Percentiles rank a stretch among this genome's conserved stretches.
These are phyloP conservation scores for Stegastes partitus DNA, from an alignment of 2,113 vertebrate genomes.

Conservation along the genomic window DNA sequence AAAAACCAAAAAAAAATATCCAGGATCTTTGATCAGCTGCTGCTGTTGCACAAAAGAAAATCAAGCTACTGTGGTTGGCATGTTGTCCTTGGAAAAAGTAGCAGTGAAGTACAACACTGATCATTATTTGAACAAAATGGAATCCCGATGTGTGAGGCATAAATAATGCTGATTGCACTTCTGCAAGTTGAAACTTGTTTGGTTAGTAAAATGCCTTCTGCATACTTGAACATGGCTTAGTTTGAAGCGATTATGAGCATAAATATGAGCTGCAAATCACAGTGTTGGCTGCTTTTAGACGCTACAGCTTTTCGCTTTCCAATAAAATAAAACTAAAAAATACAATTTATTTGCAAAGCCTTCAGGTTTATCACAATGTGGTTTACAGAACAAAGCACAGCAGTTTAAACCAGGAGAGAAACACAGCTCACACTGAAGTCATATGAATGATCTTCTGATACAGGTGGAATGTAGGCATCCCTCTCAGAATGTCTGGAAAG, in stretches of 20 bases:
- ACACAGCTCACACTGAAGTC: not conserved
- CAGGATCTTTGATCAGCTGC: not conserved
- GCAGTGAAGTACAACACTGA: not conserved
- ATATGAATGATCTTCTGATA: too few species aligned
- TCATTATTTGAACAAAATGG: not conserved
- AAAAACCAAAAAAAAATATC: not conserved
- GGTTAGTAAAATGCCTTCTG: conserved; percentile 17
- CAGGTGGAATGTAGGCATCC: too few species aligned
- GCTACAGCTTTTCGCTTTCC: conserved; percentile 26
- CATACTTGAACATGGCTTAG: conserved; percentile 30
- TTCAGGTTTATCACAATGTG: conserved; percentile 35
- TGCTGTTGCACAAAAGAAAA: not conserved
- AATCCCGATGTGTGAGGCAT: not conserved
- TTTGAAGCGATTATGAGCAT: conserved; percentile 55
- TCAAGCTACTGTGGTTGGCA: not conserved
- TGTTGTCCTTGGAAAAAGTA: not conserved
- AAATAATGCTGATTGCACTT: conserved; percentile 13
- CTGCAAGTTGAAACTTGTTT: conserved; percentile 22
- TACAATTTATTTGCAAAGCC: conserved; percentile 42
- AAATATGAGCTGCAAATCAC: conserved; percentile 33
- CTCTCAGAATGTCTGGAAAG: too few species aligned
- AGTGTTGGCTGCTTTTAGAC: conserved; percentile 27
- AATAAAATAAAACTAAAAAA: conserved; percentile 12
- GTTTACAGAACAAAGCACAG: conserved; percentile 27
- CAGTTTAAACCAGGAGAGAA: conserved; percentile 10